Evolutionary conservation across 2,113 vertebrate genomes (phyloP), one percentile per base, ranked within the genome.

Genomic region (Siphamia tubifer): DNA sequence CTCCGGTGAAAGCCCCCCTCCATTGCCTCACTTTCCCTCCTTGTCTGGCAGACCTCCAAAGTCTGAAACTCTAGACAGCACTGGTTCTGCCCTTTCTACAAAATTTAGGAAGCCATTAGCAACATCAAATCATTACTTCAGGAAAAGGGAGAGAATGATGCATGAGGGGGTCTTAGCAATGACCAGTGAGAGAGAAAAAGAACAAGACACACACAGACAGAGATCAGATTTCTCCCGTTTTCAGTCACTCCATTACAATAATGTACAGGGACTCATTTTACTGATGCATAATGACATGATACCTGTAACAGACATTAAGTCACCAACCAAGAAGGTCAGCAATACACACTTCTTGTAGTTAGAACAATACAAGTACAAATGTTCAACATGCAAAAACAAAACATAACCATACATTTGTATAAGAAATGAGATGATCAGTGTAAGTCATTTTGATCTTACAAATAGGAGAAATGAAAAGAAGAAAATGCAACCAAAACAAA

Each of bases 51-150:
- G 82, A 80, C 84, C 40, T 89, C 86, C 88, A 89, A 54, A 2
- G 13, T 65, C 68, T 93, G 95, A 94, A 95, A 96, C 91, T 91
- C 87, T 91, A 96, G 92, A 93, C 91, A 84, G 85, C 83, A 69
- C 90, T 79, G 87, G 92, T 92, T 94, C 91, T 92, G 92, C 91
- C 92, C 92, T 92, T 87, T 92, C 92, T 92, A 92, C 91, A 95
- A 95, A 95, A 95, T 95, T 93, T 94, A 95, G 94, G 94, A 95
- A 96, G 92, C 94, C 94, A 96, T 96, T 95, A 97, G 93, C 89
- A 87, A 94, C 93, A 95, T 94, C 94, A 95, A 95, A 95, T 96
- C 95, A 95, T 94, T 95, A 91, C 68, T 79, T 56, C 53, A 70
- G 70, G 76, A 87, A 81, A 79, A 77, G 68, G 68, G 72, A 60